A percentile compares a stretch with the other conserved stretches of the same genome.
These are phyloP conservation scores for Hyperoodon ampullatus DNA, from an alignment of 2,113 vertebrate species.

Conservation along the genomic window DNA sequence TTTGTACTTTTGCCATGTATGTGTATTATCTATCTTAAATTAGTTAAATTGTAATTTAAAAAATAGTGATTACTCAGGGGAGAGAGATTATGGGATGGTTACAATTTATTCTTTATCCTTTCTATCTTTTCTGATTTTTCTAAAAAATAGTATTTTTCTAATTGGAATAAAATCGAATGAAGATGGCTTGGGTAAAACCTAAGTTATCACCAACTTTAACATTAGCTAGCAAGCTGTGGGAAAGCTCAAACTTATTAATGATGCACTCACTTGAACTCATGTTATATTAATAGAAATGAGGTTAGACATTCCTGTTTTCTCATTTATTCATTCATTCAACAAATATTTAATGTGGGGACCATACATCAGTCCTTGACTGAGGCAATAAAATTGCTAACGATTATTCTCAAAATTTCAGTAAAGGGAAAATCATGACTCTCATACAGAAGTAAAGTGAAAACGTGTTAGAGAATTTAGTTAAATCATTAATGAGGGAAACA, in stretches of 20 bases:
- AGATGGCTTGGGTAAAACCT: not conserved
- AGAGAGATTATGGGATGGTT: not conserved
- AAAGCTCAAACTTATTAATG: not conserved
- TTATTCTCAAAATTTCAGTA: not conserved
- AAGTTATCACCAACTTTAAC: not conserved
- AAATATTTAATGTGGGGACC: not conserved
- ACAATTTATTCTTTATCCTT: not conserved
- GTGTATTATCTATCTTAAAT: not conserved
- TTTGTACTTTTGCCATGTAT: not conserved
- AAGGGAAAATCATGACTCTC: not conserved
- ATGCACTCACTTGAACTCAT: not conserved
- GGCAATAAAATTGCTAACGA: not conserved
- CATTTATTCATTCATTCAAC: not conserved
- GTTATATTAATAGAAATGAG: not conserved
- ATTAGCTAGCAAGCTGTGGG: not conserved
- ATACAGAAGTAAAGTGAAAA: not conserved
- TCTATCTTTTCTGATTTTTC: not conserved
- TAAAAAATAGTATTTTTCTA: not conserved
- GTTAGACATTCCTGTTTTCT: not conserved
- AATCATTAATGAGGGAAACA: not conserved
- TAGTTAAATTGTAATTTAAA: not conserved
- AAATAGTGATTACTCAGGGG: not conserved
- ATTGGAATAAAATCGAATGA: not conserved
- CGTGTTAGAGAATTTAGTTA: not conserved
- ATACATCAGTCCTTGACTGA: not conserved